Evolutionary conservation across 2,888 invertebrate species (phyloP), one percentile per base, ranked within the genome.

Genomic region (Parochlus steinenii): DNA sequence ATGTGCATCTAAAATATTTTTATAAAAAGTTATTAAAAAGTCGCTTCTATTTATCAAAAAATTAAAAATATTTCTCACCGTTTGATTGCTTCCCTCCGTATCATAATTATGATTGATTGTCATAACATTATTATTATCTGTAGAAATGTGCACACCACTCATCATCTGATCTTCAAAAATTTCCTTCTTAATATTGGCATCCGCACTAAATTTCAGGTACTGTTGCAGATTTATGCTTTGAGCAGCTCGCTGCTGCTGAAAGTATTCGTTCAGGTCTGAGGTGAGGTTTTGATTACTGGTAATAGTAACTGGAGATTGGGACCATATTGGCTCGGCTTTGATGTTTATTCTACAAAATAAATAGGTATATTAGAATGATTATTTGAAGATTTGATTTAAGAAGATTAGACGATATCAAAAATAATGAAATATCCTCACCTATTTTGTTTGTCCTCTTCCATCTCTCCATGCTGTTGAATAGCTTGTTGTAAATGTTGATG

Each of bases 181-280:
- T 16, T 36, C 36, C 30, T 36, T 36, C 26, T 36, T 36, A 10
- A 36, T 36, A 18, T 30, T 63, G 39, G 62, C 61, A 43, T 68
- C 69, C 0, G 68, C 62, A 39, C 71, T 71, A 47, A 72, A 72
- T 47, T 71, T 72, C 23, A 73, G 55, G 49, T 70, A 73, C 40
- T 71, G 72, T 42, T 71, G 70, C 18, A 73, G 54, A 44, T 67
- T 66, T 30, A 71, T 50, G 1, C 70, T 69, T 41, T 69, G 49
- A 4, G 65, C 55, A 48, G 62, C 54, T 44, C 66, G 58, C 52
- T 71, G 45, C 52, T 67, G 49, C 46, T 67, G 52, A 15, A 66
- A 48, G 46, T 64, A 64, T 46, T 65, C 65, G 3, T 61, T 62
- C 7, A 71, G 60, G 11, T 60, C 60, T 19, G 62, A 54, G 20